Evolutionary conservation across 1,140 invertebrate species (phyloP).

Genomic region (Bacillus rossius): DNA sequence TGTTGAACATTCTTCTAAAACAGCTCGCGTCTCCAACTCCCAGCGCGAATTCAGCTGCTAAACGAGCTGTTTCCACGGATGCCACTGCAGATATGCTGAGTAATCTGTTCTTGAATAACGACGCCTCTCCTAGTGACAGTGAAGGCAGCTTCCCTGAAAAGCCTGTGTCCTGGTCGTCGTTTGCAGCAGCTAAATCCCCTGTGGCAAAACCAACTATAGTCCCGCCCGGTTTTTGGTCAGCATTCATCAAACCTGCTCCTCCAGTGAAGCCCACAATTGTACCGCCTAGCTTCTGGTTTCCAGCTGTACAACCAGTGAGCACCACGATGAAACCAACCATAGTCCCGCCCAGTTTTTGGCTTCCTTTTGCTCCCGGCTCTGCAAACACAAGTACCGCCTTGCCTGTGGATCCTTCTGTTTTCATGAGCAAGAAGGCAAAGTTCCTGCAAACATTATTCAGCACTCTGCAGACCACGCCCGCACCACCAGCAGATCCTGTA

Average conservation of each 20-base stretch:
- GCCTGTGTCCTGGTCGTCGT: too few relatives aligned
- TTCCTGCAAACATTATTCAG: slow-evolving; percentile 39
- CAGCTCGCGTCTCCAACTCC: background rate
- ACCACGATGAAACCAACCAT: slow-evolving; percentile 1
- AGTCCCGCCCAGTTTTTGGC: slow-evolving; percentile 34
- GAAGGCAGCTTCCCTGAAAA: too few relatives aligned
- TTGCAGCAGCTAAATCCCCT: too few relatives aligned
- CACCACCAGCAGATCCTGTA: slow-evolving; percentile 25
- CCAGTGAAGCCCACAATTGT: background rate
- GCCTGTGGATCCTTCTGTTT: slow-evolving; percentile 34
- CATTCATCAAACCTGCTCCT: background rate
- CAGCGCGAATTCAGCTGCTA: background rate
- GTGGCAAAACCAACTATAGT: background rate
- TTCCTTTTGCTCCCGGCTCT: slow-evolving; percentile 30
- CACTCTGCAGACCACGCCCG: slow-evolving; percentile 26
- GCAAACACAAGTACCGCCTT: slow-evolving; percentile 24
- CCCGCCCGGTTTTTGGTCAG: background rate
- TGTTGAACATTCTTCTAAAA: too few relatives aligned
- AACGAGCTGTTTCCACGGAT: background rate
- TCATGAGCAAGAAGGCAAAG: slow-evolving; percentile 35
- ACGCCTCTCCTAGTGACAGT: too few relatives aligned
- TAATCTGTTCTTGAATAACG: too few relatives aligned
- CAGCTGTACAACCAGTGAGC: background rate
- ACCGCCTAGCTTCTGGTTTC: background rate
- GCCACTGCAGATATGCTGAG: background rate